Evolutionary conservation across 2,113 vertebrate species (phyloP), one percentile per base, ranked within the genome.

Genomic region (Cricetomys ansorgei): DNA sequence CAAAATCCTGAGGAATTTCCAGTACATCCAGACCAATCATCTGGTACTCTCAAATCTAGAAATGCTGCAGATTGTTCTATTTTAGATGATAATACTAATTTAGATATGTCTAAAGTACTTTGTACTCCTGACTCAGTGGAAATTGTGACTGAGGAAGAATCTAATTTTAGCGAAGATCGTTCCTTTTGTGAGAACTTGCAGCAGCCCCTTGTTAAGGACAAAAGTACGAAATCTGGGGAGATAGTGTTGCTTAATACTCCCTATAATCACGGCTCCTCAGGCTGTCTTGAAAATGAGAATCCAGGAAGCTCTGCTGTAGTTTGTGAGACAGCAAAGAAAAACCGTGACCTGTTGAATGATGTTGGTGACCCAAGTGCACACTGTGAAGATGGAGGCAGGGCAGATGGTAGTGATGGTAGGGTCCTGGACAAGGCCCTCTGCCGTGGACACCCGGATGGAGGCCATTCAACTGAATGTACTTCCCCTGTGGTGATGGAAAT

Each of bases 141-240:
- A 75, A 57, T 55, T 65, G 97, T 96, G 90, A 88, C 93, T 45
- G 95, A 97, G 69, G 95, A 91, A 64, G 92, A 94, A 8, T 93
- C 94, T 89, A 90, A 93, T 90, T 97, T 95, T 53, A 93, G 73
- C 55, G 96, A 69, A 92, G 92, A 95, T 43, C 95, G 37, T 83
- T 48, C 87, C 88, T 85, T 94, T 45, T 84, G 86, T 95, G 96
- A 97, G 93, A 92, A 53, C 73, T 92, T 95, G 43, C 96, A 96
- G n/a, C 94, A 96, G 89, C 72, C 89, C n/a, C 69, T 67, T 79
- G 95, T 89, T 79, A 97, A 94, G 80, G 90, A 76, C 34, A 50
- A 69, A 88, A 29, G 19, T 73, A 29, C 48, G 92, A 92, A 92
- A 64, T 53, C 94, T 1, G 94, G 79, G 79, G 92, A 97, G 10